phyloP scores from a whole-genome alignment of 2,797 vertebrate species.

The Aeoliscus strigatus region DNA sequence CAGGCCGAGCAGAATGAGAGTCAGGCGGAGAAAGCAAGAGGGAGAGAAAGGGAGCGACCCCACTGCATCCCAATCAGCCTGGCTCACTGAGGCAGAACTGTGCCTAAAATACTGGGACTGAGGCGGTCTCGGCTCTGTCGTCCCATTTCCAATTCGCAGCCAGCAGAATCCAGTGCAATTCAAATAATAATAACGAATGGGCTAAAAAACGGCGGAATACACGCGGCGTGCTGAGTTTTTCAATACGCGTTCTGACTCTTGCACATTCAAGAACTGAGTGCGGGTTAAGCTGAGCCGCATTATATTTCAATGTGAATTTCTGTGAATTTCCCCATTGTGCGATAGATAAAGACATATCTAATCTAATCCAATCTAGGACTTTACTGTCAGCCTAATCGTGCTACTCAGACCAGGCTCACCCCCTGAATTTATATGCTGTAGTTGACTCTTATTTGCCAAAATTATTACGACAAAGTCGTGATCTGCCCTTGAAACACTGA shows the following conservation, averaged over 20 bases:
- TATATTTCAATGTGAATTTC: no score
- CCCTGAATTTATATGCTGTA: no score
- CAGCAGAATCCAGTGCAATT: slow-evolving; percentile 64
- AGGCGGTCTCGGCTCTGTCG: slow-evolving; percentile 48
- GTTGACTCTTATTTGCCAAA: no score
- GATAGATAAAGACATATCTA: no score
- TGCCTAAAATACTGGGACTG: slow-evolving; percentile 68
- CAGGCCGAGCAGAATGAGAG: slow-evolving; percentile 59
- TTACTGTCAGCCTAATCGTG: no score
- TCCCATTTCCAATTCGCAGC: slow-evolving; percentile 66
- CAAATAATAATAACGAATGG: slow-evolving; percentile 72
- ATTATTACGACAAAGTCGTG: no score
- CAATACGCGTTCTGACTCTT: slow-evolving; percentile 44
- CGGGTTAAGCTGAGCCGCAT: no score
- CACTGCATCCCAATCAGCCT: slow-evolving; percentile 75
- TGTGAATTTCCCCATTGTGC: no score
- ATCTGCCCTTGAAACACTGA: no score
- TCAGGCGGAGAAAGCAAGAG: slow-evolving; percentile 43
- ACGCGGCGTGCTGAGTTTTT: slow-evolving; percentile 50
- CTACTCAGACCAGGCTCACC: no score
- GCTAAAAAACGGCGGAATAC: slow-evolving; percentile 51
- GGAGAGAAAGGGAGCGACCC: slow-evolving; percentile 49
- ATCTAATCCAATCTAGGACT: no score
- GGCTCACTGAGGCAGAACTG: slow-evolving; percentile 73
- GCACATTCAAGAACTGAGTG: slow-evolving; percentile 46